phyloP scores from a whole-genome alignment of 2,888 invertebrate species.

The Heliothis peltigera region DNA sequence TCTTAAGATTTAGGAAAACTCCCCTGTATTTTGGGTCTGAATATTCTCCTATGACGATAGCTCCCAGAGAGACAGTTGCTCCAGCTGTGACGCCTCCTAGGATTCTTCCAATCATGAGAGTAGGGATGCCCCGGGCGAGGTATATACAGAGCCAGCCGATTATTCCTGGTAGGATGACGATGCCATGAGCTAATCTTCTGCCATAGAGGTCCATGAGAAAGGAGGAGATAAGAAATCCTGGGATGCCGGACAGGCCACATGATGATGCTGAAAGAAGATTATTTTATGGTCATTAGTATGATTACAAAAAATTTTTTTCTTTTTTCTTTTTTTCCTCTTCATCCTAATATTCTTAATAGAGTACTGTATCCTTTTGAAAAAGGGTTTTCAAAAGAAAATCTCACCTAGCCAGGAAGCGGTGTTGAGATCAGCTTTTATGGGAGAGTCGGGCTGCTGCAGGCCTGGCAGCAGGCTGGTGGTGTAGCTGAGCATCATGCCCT shows the following conservation, averaged over 20 bases:
- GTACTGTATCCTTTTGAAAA: too few species aligned
- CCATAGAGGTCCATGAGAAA: slow-evolving; percentile 73
- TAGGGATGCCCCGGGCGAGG: slow-evolving; percentile 62
- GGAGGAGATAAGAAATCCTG: slow-evolving; percentile 70
- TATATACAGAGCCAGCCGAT: slow-evolving; percentile 72
- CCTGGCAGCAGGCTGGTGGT: slow-evolving; percentile 71
- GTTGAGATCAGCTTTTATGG: slow-evolving; percentile 69
- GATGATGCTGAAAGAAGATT: slow-evolving; percentile 69
- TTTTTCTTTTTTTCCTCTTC: not conserved
- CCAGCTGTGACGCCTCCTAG: slow-evolving; percentile 70
- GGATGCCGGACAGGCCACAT: slow-evolving; percentile 65
- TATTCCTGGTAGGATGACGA: slow-evolving; percentile 70
- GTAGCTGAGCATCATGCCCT: slow-evolving; percentile 76
- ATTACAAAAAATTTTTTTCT: too few species aligned
- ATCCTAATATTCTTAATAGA: too few species aligned
- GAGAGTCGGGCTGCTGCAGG: slow-evolving; percentile 64
- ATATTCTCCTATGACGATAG: slow-evolving; percentile 78
- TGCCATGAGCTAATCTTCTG: slow-evolving; percentile 64
- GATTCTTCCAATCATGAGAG: slow-evolving; percentile 69
- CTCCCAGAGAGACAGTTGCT: slow-evolving; percentile 69
- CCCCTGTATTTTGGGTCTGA: slow-evolving; percentile 75
- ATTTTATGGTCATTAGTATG: slow-evolving; percentile 3
- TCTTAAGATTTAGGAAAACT: slow-evolving; percentile 76
- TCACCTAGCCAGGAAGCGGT: slow-evolving; percentile 74
- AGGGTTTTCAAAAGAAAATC: too few species aligned